phyloP scores from a whole-genome alignment of 2,888 invertebrate species.

The Neoaliturus tenellus region DNA sequence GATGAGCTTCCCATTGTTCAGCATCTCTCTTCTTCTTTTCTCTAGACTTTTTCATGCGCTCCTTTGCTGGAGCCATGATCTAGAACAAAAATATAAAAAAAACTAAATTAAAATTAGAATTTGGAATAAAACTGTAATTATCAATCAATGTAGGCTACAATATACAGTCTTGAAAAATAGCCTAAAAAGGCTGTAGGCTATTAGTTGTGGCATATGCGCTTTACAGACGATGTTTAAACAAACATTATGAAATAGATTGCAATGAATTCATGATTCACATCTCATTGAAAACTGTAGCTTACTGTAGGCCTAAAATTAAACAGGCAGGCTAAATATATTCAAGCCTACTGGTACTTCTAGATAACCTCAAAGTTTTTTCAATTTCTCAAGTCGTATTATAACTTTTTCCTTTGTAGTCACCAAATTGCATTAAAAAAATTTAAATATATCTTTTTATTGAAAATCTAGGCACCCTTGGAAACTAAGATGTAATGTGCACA shows the following conservation, averaged over 20 bases:
- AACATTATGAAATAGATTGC: too few relatives aligned
- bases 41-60: background rate
- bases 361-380: conserved; percentile 7
- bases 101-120: background rate
- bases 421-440: too few relatives aligned
- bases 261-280: too few relatives aligned
- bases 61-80: background rate
- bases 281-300: too few relatives aligned
- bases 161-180: too few relatives aligned
- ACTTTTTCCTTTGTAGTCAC: background rate
- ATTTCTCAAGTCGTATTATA: background rate
- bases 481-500: too few relatives aligned
- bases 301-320: too few relatives aligned
- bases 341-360: background rate
- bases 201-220: too few relatives aligned
- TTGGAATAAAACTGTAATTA: background rate
- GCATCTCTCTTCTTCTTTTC: background rate
- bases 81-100: background rate
- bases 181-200: too few relatives aligned
- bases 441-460: too few relatives aligned
- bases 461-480: too few relatives aligned
- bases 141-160: background rate
- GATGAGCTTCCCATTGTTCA: background rate
- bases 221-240: too few relatives aligned
- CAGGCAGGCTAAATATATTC: background rate